Conservation (phyloP, 2,113 vertebrate species). For the Dissostichus mawsoni region DNA sequence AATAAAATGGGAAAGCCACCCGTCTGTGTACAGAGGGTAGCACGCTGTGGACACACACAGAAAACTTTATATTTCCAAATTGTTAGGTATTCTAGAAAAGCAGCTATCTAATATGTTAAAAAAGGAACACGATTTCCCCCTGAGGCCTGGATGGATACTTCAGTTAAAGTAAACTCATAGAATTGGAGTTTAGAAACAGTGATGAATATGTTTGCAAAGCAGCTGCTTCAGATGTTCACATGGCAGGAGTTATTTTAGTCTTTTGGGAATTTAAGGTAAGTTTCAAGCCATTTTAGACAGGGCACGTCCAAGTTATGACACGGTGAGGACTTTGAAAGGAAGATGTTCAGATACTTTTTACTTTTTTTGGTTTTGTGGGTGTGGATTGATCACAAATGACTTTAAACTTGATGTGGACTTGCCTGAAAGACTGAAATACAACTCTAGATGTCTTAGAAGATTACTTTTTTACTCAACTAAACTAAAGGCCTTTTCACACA, state of each 20-base stretch:
- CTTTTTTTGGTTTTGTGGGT: not conserved
- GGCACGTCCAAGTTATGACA: not conserved
- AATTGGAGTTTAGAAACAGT: not conserved
- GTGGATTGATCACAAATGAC: not conserved
- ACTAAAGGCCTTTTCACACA: too few species aligned
- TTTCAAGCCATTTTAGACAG: not conserved
- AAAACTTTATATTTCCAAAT: not conserved
- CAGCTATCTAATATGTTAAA: not conserved
- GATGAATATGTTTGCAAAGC: slow-evolving; percentile 9
- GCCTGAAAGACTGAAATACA: not conserved
- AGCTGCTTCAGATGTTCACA: not conserved
- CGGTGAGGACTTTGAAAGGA: not conserved
- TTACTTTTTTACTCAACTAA: too few species aligned
- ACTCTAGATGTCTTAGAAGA: not conserved
- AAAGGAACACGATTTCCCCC: not conserved
- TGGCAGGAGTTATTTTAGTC: too few species aligned
- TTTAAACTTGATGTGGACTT: not conserved
- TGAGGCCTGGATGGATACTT: not conserved
- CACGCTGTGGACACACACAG: not conserved
- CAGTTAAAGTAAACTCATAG: not conserved
- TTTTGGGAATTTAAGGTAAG: not conserved
- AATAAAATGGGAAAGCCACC: slow-evolving; percentile 64
- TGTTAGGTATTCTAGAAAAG: not conserved
- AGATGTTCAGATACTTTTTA: not conserved
- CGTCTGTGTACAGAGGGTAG: slow-evolving; percentile 46